Evolutionary conservation across 2,113 vertebrate species (phyloP), one percentile per base, ranked within the genome.

Genomic region (Passer montanus): DNA sequence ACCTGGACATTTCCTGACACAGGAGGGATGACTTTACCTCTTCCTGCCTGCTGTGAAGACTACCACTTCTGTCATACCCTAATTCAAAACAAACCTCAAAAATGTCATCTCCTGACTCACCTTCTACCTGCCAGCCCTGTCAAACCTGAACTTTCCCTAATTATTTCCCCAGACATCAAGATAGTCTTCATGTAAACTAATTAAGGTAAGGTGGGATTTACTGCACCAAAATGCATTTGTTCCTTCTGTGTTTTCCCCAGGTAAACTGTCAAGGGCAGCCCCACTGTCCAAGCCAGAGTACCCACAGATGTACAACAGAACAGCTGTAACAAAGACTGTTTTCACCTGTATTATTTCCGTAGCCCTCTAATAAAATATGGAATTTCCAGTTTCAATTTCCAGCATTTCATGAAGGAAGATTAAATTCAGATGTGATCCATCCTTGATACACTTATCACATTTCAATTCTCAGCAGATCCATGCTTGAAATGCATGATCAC

Each of bases 51-150:
- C 26, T 77, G 27, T 66, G 77, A 74, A 77, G 20, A 72, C 16
- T n/a, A 78, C 56, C 33, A 60, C 64, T 96, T 92, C 39, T 78
- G 46, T 67, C 66, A 87, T 46, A 64, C 28, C 20, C 66, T 88
- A 66, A 94, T 69, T 81, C 74, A 94, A 92, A 90, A 55, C 28
- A 89, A 84, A 84, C 91, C 92, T 95, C 95, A 88, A 74, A 87
- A 90, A 85, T 41, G 72, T 83, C 43, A 28, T 33, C 43, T 69
- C 81, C 50, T 93, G 67, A 96, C 70, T 94, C 85, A 92, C 22
- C 70, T 69, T 59, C 76, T 49, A 83, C 76, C 46, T 73, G 69
- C 33, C 44, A 46, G 46, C 74, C 89, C 50, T 60, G 84, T 37
- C 70, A 86, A 93, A 83, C 81, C 55, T 49, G 77, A 95, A 62